Evolutionary conservation across 1,140 invertebrate genomes (phyloP).

Genomic region (Procambarus clarkii): DNA sequence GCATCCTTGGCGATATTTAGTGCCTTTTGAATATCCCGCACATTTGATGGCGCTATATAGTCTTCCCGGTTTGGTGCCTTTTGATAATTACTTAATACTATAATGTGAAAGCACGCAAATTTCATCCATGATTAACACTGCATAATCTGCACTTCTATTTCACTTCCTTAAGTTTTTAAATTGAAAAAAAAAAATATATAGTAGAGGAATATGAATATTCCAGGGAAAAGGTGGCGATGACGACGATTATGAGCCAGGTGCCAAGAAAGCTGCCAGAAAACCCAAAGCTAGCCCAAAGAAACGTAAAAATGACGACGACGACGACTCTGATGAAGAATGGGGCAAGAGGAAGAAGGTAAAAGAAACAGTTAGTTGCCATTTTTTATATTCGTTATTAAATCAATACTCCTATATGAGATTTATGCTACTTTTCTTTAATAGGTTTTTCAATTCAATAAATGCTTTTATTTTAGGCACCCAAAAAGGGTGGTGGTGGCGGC

Average conservation of each 20-base stretch:
- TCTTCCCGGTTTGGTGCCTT: too few relatives aligned
- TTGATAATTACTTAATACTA: too few relatives aligned
- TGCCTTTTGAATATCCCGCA: too few relatives aligned
- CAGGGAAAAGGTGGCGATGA: conserved; percentile 58
- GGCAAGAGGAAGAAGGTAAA: conserved; percentile 69
- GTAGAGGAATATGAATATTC: neutral
- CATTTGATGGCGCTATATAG: too few relatives aligned
- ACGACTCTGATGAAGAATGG: conserved; percentile 71
- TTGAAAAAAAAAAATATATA: neutral
- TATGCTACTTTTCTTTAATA: too few relatives aligned
- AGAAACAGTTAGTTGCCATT: too few relatives aligned
- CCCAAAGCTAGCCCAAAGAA: conserved; percentile 63
- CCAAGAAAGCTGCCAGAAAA: conserved; percentile 65
- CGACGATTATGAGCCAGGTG: conserved; percentile 67
- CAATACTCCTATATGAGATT: too few relatives aligned
- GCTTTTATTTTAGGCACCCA: conserved; percentile 58
- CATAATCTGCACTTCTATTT: neutral
- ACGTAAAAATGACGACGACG: conserved; percentile 59
- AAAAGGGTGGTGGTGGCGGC: conserved; percentile 73
- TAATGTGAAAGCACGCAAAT: too few relatives aligned
- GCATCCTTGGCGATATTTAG: too few relatives aligned
- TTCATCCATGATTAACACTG: neutral
- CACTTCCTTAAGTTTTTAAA: neutral
- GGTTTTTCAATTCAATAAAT: too few relatives aligned
- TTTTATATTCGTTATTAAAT: too few relatives aligned